Conservation (phyloP, 2,797 vertebrate species). For the Gymnopithys bicolor region DNA sequence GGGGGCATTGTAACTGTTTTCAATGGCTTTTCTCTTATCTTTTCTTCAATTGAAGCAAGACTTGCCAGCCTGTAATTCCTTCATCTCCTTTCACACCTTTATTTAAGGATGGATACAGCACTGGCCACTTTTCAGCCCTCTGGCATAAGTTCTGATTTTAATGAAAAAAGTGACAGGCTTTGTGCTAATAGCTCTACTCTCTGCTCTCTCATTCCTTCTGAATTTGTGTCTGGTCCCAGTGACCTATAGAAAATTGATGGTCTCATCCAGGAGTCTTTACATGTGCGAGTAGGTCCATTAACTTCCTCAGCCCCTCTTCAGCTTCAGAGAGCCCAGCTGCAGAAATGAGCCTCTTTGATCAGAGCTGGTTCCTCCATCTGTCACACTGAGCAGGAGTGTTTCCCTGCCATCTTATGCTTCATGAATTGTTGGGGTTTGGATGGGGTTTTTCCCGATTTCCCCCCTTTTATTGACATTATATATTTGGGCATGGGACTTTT, state of each 20-base stretch:
- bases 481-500: not conserved
- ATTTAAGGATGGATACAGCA: conserved; percentile 39
- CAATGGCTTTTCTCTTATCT: conserved; percentile 52
- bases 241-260: conserved; percentile 57
- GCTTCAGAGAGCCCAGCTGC: not conserved
- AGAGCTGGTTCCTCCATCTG: not conserved
- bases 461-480: not conserved
- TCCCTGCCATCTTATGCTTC: not conserved
- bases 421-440: not conserved
- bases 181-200: conserved; percentile 55
- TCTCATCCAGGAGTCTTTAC: conserved; percentile 26
- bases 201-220: conserved; percentile 41
- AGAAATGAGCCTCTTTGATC: not conserved
- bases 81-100: conserved; percentile 35
- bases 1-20: conserved; percentile 8
- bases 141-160: conserved; percentile 48
- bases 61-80: conserved; percentile 31
- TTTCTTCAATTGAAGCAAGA: conserved; percentile 22
- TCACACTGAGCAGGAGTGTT: not conserved
- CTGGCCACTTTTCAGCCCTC: conserved; percentile 39
- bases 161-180: conserved; percentile 57
- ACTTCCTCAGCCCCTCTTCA: conserved; percentile 22
- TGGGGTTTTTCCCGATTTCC: not conserved
- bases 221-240: conserved; percentile 37
- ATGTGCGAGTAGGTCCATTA: not conserved